Evolutionary conservation across 2,113 vertebrate genomes (phyloP).

Genomic region (Haplochromis vanheusdeni): DNA sequence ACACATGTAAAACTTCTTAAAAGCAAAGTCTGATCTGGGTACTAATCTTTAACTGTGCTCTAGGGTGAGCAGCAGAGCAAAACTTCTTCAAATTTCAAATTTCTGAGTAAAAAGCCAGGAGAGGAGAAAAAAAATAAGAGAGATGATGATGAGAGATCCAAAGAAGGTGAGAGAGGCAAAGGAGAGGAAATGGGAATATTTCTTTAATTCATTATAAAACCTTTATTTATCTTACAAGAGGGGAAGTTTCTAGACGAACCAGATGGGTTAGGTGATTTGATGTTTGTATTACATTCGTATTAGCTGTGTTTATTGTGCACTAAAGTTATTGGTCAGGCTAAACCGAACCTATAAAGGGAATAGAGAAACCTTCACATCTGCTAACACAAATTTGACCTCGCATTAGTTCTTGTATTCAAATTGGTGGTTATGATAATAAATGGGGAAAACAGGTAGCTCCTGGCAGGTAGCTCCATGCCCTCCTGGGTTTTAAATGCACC

Average conservation of each 20-base stretch:
- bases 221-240: not conserved
- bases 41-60: not conserved
- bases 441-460: not conserved
- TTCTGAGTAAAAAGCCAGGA: not conserved
- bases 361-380: not conserved
- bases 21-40: not conserved
- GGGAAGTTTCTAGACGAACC: rapidly evolving
- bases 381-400: not conserved
- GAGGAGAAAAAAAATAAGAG: not conserved
- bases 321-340: not conserved
- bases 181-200: not conserved
- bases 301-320: not conserved
- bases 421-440: not conserved
- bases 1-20: not conserved
- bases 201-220: not conserved
- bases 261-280: not conserved
- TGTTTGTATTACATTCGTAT: not conserved
- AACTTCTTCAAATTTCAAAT: not conserved
- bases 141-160: not conserved
- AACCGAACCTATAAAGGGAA: not conserved
- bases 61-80: not conserved
- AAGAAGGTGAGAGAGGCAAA: not conserved
- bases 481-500: no score
- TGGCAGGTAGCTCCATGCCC: no score
- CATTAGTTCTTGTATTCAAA: not conserved